Percentiles rank a stretch among this genome's conserved stretches.
Conservation (phyloP, 2,888 invertebrate genomes). For the Adineta ricciae region DNA sequence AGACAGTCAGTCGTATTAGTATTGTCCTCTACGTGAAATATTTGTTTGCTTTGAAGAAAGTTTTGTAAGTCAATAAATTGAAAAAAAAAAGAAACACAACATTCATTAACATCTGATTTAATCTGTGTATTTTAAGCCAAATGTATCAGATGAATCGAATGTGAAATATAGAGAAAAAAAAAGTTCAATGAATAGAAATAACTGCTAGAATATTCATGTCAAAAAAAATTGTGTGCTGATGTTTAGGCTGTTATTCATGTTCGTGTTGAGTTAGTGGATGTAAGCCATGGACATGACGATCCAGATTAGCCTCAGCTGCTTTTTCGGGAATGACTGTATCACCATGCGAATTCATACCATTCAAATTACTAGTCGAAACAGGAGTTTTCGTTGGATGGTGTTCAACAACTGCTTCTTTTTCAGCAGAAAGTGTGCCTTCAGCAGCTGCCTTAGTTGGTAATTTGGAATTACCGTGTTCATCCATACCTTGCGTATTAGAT, state of each 20-base stretch:
- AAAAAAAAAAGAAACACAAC: neutral
- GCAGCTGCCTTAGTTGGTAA: neutral
- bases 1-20: too few relatives aligned
- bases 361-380: neutral
- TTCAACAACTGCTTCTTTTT: neutral
- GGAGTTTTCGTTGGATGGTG: neutral
- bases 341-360: neutral
- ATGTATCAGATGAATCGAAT: neutral
- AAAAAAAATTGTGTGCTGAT: too few relatives aligned
- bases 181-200: neutral
- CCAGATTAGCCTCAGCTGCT: neutral
- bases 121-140: neutral
- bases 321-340: neutral
- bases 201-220: neutral
- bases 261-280: neutral
- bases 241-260: neutral
- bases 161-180: neutral
- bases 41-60: too few relatives aligned
- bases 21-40: too few relatives aligned
- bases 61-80: too few relatives aligned
- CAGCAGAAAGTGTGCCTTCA: neutral
- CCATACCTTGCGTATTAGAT: neutral
- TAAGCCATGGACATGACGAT: neutral
- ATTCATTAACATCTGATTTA: neutral
- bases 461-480: neutral